Base-by-base conservation (phyloP, 2,888 invertebrate genomes). In the Petrophora chlorosata region DNA sequence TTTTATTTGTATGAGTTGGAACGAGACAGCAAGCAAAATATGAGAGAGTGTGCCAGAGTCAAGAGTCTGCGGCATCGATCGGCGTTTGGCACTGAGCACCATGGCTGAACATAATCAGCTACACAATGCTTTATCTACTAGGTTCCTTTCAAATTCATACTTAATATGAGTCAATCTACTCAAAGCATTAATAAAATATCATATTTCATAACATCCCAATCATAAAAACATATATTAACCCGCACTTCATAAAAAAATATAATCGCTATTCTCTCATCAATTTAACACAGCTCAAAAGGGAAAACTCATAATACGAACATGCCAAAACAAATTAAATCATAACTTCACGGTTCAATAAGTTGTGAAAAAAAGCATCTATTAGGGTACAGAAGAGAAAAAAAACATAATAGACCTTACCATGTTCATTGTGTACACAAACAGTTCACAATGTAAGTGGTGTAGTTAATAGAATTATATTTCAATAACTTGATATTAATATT, bases 251-350 rank as follows among this genome's bases (percentile, higher is more conserved):
- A 40, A 49, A 52, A 43, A 57, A 29, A 23, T 28, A 53, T 33
- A 28, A 41, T 49, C 46, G 48, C 29, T 40, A 45, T 53, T 38
- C 43, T 53, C 46, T 28, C 45, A 58, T 53, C 38, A 59, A 55
- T 52, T 36, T 45, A 61, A 32, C 51, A 59, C 48, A 59, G 48
- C 15, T 58, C 42, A 48, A 63, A 73, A 68, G 60, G 74, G 63
- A 73, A 70, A 65, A 60, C 61, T 65, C 55, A 79, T 76, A 81
- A 82, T 81, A 78, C 74, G 75, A 79, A 67, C 79, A 77, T 90
- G 91, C 87, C 90, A 87, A 76, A 90, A 88, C 83, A 82, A 76
- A 89, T 91, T 80, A 89, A 78, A 89, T 90, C 91, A 91, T 90
- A 90, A 87, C 81, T 85, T 77, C 73, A 86, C 49, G 64, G 76